These are phyloP conservation scores for Eupithecia abbreviata DNA, from an alignment of 2,888 invertebrate genomes.

Conservation along the genomic window DNA sequence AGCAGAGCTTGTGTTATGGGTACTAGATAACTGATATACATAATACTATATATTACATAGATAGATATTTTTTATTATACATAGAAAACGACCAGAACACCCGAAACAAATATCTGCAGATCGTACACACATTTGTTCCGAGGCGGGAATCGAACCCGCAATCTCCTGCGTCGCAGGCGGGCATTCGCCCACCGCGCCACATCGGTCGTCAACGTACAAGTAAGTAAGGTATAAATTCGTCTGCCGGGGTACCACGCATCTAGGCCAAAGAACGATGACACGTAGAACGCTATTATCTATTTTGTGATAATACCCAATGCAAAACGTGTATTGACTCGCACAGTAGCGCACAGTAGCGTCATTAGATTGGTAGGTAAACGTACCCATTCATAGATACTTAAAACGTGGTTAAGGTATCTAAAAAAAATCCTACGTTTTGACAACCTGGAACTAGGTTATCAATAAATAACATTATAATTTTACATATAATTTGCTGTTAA, in stretches of 20 bases:
- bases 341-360: background rate
- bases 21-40: too few species aligned
- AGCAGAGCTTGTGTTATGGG: too few species aligned
- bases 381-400: background rate
- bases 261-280: conserved; percentile 28
- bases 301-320: conserved; percentile 10
- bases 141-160: too few species aligned
- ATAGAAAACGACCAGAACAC: too few species aligned
- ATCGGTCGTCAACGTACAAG: too few species aligned
- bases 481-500: background rate
- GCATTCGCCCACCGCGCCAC: too few species aligned
- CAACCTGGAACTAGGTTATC: background rate
- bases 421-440: background rate
- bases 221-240: too few species aligned
- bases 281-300: background rate
- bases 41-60: too few species aligned
- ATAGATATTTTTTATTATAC: too few species aligned
- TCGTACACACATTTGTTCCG: too few species aligned
- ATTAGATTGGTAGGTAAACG: background rate
- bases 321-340: conserved; percentile 20
- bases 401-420: background rate
- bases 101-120: too few species aligned
- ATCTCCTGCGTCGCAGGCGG: too few species aligned
- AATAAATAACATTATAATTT: background rate
- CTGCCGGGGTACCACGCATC: conserved; percentile 5